Evolutionary conservation across 1,140 invertebrate genomes (phyloP).

Genomic region (Bombus pyrosoma): DNA sequence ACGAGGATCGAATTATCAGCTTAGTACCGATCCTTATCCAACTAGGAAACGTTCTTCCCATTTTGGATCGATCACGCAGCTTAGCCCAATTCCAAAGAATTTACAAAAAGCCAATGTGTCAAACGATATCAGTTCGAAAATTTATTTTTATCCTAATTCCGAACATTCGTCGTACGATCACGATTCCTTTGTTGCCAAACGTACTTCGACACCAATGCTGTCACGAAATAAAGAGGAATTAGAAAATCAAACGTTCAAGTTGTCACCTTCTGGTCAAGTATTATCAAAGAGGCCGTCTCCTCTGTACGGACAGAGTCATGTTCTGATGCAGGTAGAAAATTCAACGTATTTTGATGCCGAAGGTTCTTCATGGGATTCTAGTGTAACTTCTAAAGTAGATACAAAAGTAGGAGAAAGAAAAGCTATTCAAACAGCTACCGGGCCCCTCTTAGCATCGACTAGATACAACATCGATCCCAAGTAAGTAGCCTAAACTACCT

Average conservation of each 20-base stretch:
- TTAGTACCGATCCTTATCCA: slow-evolving; percentile 65
- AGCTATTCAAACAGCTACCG: slow-evolving; percentile 74
- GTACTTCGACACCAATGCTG: slow-evolving; percentile 72
- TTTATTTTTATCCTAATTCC: slow-evolving; percentile 6
- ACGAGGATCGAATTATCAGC: slow-evolving; percentile 66
- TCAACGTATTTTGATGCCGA: slow-evolving; percentile 61
- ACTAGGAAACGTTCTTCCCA: slow-evolving; percentile 40
- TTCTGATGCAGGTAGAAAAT: slow-evolving; percentile 57
- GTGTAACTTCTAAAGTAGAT: slow-evolving; percentile 73
- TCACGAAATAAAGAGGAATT: slow-evolving; percentile 49
- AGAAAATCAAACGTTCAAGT: slow-evolving; percentile 60
- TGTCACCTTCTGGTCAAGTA: background rate
- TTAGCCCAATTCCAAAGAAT: slow-evolving; percentile 65
- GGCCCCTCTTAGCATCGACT: slow-evolving; percentile 77
- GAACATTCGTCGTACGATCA: background rate
- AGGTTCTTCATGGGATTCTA: slow-evolving; percentile 73
- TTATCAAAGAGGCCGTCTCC: slow-evolving; percentile 21
- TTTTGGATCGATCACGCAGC: slow-evolving; percentile 51
- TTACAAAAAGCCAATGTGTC: background rate
- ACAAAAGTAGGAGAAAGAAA: slow-evolving; percentile 68
- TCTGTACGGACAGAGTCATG: slow-evolving; percentile 49
- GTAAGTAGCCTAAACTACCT: slow-evolving; percentile 60
- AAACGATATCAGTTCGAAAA: background rate
- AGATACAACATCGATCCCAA: slow-evolving; percentile 81
- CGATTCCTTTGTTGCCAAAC: slow-evolving; percentile 18